Evolutionary conservation across 2,888 invertebrate genomes (phyloP), one percentile per base, ranked within the genome.

Genomic region (Habroteleia sp.): DNA sequence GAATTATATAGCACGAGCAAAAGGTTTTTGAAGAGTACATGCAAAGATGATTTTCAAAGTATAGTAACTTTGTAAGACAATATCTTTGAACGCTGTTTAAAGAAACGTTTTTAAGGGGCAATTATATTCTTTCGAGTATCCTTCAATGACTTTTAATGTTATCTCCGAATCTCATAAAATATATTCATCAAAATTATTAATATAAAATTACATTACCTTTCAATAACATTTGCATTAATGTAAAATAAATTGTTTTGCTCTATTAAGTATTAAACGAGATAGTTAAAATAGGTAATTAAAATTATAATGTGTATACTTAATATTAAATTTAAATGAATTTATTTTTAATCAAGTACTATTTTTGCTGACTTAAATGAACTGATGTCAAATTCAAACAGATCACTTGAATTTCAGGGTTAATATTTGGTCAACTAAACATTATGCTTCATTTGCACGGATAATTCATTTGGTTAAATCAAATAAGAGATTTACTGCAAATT

Each of bases 21-120:
- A 56, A 42, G 10, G 31, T n/a, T 56, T 42, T 20, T 23, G 42
- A 56, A 37, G 23, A 25, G 52, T 37, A 37, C 25, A 37, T 20
- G n/a, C 25, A 52, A 42, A 42, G 14, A 23, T 10, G 13, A 56
- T 56, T 56, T 42, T 56, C 56, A 56, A 23, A 42, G 41, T 56
- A 42, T 33, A 33, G 56, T 33, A 56, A 56, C 41, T 54, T 41
- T 41, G 54, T 54, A 17, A 29, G 31, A 54, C 39, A 54, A 41
- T 54, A 39, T 39, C 52, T 52, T 39, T 52, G 39, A 39, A 25
- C 7, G 25, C 1, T 20, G 14, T 52, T 52, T 37, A 16, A 52
- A 39, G 37, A 14, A 16, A 10, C 27, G 16, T 16, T 52, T 39
- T 39, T 8, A 20, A 39, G 10, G 25, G 27, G 14, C 25, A 13